A percentile compares a stretch with the other conserved stretches of the same genome.
Conservation (phyloP, 2,113 vertebrate species). For the Syngnathus scovelli region DNA sequence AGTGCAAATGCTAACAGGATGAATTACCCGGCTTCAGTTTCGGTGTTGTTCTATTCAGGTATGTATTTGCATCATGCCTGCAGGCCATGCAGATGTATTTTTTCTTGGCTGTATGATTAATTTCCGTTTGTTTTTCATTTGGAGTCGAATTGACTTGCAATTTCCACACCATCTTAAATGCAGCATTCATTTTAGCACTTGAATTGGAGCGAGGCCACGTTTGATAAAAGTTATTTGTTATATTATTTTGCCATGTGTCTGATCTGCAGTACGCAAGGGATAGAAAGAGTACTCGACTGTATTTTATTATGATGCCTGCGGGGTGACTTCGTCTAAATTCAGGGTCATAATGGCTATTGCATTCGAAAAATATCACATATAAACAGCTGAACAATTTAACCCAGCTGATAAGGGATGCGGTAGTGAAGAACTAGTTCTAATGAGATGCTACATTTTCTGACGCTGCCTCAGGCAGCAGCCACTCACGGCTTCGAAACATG, state of each 20-base stretch:
- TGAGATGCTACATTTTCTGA: slow-evolving; percentile 36
- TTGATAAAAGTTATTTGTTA: too few relatives aligned
- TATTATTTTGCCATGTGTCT: not conserved
- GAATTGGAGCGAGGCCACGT: not conserved
- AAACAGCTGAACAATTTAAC: slow-evolving; percentile 41
- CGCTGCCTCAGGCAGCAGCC: slow-evolving; percentile 31
- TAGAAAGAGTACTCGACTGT: slow-evolving; percentile 4
- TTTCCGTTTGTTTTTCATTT: not conserved
- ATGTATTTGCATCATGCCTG: not conserved
- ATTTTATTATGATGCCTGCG: slow-evolving; percentile 19
- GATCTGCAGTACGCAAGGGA: not conserved
- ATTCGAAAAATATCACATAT: not conserved
- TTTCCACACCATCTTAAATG: not conserved
- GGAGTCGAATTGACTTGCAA: not conserved
- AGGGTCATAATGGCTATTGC: slow-evolving; percentile 25
- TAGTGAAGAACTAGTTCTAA: slow-evolving; percentile 48
- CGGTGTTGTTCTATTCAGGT: not conserved
- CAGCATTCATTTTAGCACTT: not conserved
- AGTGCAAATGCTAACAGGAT: not conserved
- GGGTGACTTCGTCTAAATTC: slow-evolving; percentile 15
- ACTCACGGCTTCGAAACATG: slow-evolving; percentile 22
- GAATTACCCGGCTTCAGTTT: not conserved
- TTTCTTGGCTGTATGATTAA: not conserved
- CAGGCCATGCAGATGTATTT: not conserved
- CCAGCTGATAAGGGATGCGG: slow-evolving; percentile 22